Conservation (phyloP, 2,113 vertebrate species). For the Carassius carassius region DNA sequence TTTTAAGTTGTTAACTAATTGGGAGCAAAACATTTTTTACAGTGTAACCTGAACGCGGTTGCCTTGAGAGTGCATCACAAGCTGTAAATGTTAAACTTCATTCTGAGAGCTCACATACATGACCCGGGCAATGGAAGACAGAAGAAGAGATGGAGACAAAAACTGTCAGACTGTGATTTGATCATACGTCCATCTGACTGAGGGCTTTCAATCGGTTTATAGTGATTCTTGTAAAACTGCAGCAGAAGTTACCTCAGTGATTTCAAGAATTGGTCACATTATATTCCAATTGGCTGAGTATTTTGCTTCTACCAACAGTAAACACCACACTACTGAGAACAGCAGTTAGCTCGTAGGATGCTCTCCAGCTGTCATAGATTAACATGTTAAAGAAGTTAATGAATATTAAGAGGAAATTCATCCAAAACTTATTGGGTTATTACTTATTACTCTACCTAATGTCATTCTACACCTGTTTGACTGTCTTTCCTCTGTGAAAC, state of each 20-base stretch:
- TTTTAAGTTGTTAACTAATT: too few species aligned
- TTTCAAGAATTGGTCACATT: conserved; percentile 62
- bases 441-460: background rate
- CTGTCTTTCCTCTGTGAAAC: background rate
- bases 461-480: background rate
- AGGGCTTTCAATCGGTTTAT: background rate
- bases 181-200: background rate
- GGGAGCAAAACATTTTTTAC: background rate
- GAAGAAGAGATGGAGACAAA: background rate
- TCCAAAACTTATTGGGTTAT: too few species aligned
- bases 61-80: conserved; percentile 89
- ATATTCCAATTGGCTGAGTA: background rate
- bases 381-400: background rate
- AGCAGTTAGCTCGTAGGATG: conserved; percentile 40
- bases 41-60: conserved; percentile 89
- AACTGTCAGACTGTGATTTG: background rate
- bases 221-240: background rate
- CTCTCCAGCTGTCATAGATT: conserved; percentile 58
- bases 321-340: conserved; percentile 56
- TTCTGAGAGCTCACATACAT: conserved; percentile 82
- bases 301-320: conserved; percentile 46
- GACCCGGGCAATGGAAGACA: conserved; percentile 72
- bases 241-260: conserved; percentile 76
- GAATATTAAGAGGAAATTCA: background rate
- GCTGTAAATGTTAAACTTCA: conserved; percentile 84